Base-by-base conservation (phyloP, 2,888 invertebrate genomes). In the Tetranychus piercei region DNA sequence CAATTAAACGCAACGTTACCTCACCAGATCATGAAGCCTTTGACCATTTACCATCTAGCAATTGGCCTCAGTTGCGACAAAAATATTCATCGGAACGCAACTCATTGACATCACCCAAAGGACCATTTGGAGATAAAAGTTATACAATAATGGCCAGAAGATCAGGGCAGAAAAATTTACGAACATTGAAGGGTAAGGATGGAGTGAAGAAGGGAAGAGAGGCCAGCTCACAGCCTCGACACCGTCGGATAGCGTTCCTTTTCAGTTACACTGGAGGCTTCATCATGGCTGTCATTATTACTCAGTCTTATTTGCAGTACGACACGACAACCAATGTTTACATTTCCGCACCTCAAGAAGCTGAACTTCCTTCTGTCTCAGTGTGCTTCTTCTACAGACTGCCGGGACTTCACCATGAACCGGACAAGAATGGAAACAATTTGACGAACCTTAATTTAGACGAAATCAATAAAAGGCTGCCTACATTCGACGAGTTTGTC, bases 271-370 rank as follows among this genome's bases (percentile, higher is more conserved):
- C 22, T 18, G 69, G 69, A 22, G 69, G 22, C 11, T 69, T 69
- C 22, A 34, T 69, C 1, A 11, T 23, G 20, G 69, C 69, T 9
- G 11, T 69, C 6, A 11, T 69, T 1, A 20, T 69, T 6, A 69
- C 69, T 23, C 20, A 22, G 6, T 23, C 22, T 5, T 69, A 20
- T 69, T 23, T 69, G 9, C 20, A 23, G 3, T 69, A 20, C 69
- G 22, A 69, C 1, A 69, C 69, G 8, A 69, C 69, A 11, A 69
- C 69, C 69, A 69, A 69, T 22, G 69, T 69, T 20, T 69, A n/a
- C 69, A 69, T 69, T 23, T 4, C n/a, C 18, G 20, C 18, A 20
- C 69, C 69, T 22, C 69, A 69, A 22, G 8, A 11, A 5, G 6
- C 20, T 69, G 69, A 69, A 20, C 34, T 69, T 9, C 69, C 69